Evolutionary conservation across 2,797 vertebrate species (phyloP).

Genomic region (Xenopus petersii): DNA sequence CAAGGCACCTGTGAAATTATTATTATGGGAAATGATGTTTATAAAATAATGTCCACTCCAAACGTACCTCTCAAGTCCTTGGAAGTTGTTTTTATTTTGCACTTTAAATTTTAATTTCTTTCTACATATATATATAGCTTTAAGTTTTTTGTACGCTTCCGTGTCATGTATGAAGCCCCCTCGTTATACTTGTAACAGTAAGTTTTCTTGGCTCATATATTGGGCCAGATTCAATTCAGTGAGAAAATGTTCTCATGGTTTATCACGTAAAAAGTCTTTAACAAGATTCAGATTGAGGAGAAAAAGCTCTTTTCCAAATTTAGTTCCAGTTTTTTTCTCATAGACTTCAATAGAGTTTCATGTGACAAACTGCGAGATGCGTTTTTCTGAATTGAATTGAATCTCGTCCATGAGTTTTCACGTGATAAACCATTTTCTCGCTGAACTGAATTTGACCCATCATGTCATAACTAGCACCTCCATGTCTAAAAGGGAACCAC

Average conservation of each 20-base stretch:
- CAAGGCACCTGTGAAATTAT: not conserved
- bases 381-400: too few species aligned
- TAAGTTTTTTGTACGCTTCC: constrained; percentile 68
- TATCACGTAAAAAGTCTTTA: too few species aligned
- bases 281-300: too few species aligned
- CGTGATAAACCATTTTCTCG: too few species aligned
- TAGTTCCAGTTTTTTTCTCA: too few species aligned
- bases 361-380: too few species aligned
- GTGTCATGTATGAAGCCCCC: constrained; percentile 55
- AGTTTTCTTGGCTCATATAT: constrained; percentile 31
- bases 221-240: too few species aligned
- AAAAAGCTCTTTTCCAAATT: too few species aligned
- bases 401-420: too few species aligned
- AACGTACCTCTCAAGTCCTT: constrained; percentile 64
- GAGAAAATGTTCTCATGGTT: too few species aligned
- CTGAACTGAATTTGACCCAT: constrained; percentile 14
- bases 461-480: constrained; percentile 50
- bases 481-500: constrained; percentile 48
- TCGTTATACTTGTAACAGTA: constrained; percentile 57
- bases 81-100: constrained; percentile 68
- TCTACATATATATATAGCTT: constrained; percentile 55
- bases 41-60: constrained; percentile 52
- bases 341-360: too few species aligned
- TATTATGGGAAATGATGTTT: constrained; percentile 1
- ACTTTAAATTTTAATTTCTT: constrained; percentile 69